Base-by-base conservation (phyloP, 1,140 invertebrate genomes). In the Drosophila auraria region DNA sequence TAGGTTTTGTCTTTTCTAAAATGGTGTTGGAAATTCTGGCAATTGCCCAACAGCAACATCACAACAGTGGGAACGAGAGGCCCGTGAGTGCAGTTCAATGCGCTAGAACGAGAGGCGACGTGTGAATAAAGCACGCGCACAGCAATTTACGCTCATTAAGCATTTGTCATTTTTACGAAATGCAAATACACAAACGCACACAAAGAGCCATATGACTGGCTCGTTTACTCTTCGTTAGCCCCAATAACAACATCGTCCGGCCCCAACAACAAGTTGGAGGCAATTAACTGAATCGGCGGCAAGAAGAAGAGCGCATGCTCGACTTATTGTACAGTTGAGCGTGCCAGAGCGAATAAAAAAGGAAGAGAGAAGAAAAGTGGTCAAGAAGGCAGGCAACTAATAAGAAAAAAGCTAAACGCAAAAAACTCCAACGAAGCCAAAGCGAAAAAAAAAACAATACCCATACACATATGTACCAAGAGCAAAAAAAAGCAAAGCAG, bases 71-170 rank as follows among this genome's bases (percentile, higher is more conserved):
- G 42, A 49, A 42, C 50, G 59, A 50, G 30, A 36, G 44, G 33
- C 42, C 9, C 27, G 11, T 25, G 15, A 12, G 25, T 12, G 27
- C 9, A 68, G 23, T 15, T 44, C 20, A 33, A 70, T 44, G 49
- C n/a, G 38, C n/a, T 7, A 71, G 63, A 69, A 45, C n/a, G 59
- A 40, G 70, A 49, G 62, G 77, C 36, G 42, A 62, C 17, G 68
- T 42, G 65, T 60, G 58, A 61, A 54, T 62, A 84, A 87, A 84
- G 81, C 83, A 78, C 77, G 83, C 81, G 84, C 84, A 84, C 61
- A 83, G 78, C 78, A 87, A 87, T 90, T 87, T 87, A 75, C 78
- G 81, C 83, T 89, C 78, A 87, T 87, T 90, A 89, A 82, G 71
- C 81, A 84, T 90, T 90, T 89, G 81, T 90, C 81, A 87, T 84